Evolutionary conservation across 2,797 vertebrate genomes (phyloP).

Genomic region (Karalla daura): DNA sequence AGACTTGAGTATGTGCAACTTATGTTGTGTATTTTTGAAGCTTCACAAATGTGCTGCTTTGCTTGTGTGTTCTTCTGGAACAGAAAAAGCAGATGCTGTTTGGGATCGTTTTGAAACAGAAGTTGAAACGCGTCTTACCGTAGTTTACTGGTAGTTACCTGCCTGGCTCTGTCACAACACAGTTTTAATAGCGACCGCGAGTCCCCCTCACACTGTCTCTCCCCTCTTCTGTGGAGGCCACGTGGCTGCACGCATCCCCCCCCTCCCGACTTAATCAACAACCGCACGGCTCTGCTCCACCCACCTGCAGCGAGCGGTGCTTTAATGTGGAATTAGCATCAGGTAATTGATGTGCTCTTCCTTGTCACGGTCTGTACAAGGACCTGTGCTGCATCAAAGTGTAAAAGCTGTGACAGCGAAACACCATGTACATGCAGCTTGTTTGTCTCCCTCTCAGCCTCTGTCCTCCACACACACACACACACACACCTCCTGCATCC

Average conservation of each 20-base stretch:
- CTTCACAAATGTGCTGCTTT: no score
- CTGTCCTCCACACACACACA: slow-evolving; percentile 10
- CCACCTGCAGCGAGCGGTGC: slow-evolving; percentile 43
- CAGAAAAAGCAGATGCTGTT: no score
- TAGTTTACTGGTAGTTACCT: slow-evolving; percentile 2
- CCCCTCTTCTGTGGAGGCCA: background rate
- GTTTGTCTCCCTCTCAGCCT: slow-evolving; percentile 15
- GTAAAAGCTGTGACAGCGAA: slow-evolving; percentile 1
- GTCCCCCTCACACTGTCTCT: background rate
- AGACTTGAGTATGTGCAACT: no score
- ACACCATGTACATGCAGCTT: slow-evolving; percentile 13
- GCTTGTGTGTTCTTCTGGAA: no score
- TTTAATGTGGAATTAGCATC: slow-evolving; percentile 57
- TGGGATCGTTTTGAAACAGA: background rate
- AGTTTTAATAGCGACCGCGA: background rate
- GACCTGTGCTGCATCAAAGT: slow-evolving; percentile 28
- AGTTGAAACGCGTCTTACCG: slow-evolving; percentile 4
- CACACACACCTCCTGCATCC: slow-evolving; percentile 6
- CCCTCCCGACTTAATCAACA: slow-evolving; percentile 46
- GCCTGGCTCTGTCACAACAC: slow-evolving; percentile 3
- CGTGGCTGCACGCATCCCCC: slow-evolving; percentile 45
- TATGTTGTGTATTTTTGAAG: no score
- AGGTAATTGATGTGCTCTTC: slow-evolving; percentile 51
- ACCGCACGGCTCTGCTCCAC: slow-evolving; percentile 32
- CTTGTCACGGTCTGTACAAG: slow-evolving; percentile 35